Evolutionary conservation across 2,888 invertebrate genomes (phyloP).

Genomic region (Nomada ferruginata): DNA sequence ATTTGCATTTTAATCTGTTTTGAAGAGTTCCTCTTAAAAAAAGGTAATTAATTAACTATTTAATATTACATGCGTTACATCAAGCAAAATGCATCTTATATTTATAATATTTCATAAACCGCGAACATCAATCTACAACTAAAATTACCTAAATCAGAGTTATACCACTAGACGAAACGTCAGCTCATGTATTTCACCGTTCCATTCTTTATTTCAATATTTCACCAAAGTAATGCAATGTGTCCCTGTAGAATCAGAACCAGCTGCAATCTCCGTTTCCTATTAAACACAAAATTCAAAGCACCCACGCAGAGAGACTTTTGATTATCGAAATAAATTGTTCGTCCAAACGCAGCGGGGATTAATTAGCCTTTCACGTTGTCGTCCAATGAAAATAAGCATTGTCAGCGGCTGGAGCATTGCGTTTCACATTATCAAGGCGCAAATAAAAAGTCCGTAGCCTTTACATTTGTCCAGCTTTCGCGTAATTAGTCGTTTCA

Average conservation of each 20-base stretch:
- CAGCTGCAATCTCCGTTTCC: neutral
- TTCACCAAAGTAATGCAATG: neutral
- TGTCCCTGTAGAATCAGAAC: neutral
- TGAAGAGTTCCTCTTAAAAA: too few relatives aligned
- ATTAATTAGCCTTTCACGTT: constrained; percentile 17
- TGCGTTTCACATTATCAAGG: neutral
- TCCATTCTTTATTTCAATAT: neutral
- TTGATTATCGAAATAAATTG: constrained; percentile 4
- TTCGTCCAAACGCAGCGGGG: neutral
- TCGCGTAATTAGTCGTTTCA: constrained; percentile 6
- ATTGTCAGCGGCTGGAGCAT: neutral
- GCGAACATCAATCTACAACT: too few relatives aligned
- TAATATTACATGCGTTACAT: too few relatives aligned
- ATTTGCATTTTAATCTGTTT: too few relatives aligned
- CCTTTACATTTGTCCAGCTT: neutral
- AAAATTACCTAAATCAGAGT: too few relatives aligned
- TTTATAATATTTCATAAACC: too few relatives aligned
- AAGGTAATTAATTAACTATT: too few relatives aligned
- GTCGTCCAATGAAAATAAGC: neutral
- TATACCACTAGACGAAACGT: too few relatives aligned
- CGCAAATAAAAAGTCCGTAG: neutral
- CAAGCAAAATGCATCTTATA: too few relatives aligned
- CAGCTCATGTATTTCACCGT: too few relatives aligned
- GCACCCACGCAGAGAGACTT: neutral
- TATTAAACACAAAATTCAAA: neutral